These are phyloP conservation scores for Amphipyra tragopoginis DNA, from an alignment of 2,888 invertebrate species.

Conservation along the genomic window DNA sequence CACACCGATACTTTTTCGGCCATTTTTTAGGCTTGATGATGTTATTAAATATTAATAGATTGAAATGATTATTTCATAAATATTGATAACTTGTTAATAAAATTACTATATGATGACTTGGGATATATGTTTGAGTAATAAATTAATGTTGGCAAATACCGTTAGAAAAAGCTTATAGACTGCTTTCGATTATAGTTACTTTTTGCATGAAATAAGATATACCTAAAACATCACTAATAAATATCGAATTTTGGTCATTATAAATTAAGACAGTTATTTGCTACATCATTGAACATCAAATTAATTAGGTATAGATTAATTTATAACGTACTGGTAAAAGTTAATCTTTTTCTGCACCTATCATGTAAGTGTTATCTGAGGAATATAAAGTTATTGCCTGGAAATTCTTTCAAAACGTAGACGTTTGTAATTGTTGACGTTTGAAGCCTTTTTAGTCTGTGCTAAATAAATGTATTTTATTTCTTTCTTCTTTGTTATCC, in stretches of 20 bases:
- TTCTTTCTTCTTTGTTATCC: too few species aligned
- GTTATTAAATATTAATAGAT: slow-evolving; percentile 73
- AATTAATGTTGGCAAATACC: slow-evolving; percentile 32
- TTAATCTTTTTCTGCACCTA: not conserved
- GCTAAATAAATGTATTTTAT: too few species aligned
- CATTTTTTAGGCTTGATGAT: slow-evolving; percentile 65
- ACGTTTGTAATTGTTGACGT: too few species aligned
- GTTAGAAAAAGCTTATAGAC: slow-evolving; percentile 41
- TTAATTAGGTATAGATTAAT: not conserved
- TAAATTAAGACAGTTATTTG: slow-evolving; percentile 3
- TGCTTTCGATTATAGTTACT: slow-evolving; percentile 19
- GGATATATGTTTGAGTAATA: slow-evolving; percentile 36
- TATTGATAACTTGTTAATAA: slow-evolving; percentile 54
- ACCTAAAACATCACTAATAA: not conserved
- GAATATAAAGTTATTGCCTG: too few species aligned
- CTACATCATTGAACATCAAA: not conserved
- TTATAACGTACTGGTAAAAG: not conserved
- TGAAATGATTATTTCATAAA: slow-evolving; percentile 57
- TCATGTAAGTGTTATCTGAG: too few species aligned
- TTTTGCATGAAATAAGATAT: slow-evolving; percentile 32
- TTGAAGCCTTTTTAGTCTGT: too few species aligned
- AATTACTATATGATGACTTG: slow-evolving; percentile 37
- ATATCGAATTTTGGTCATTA: not conserved
- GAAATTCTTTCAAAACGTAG: too few species aligned
- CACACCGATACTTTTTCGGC: slow-evolving; percentile 69